These are phyloP conservation scores for Ecliptopera silaceata DNA, from an alignment of 2,888 invertebrate genomes.

Conservation along the genomic window DNA sequence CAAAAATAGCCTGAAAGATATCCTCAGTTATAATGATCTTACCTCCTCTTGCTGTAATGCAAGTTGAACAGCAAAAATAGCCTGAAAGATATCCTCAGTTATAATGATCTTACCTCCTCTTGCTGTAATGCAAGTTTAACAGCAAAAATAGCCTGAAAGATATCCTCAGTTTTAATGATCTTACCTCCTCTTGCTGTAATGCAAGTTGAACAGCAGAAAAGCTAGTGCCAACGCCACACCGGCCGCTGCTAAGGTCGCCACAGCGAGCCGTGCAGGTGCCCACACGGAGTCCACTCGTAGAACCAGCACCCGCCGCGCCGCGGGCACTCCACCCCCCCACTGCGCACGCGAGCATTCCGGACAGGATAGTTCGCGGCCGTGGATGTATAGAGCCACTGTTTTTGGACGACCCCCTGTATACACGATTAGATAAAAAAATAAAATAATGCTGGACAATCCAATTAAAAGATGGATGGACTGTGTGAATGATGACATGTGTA, in stretches of 20 bases:
- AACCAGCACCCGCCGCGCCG: slow-evolving; percentile 89
- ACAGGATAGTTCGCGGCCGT: slow-evolving; percentile 84
- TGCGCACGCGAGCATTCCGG: slow-evolving; percentile 87
- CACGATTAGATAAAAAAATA: too few relatives aligned
- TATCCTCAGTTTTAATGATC: background rate
- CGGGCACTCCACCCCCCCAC: slow-evolving; percentile 90
- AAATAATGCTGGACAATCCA: too few relatives aligned
- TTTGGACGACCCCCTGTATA: slow-evolving; percentile 85
- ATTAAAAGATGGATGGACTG: too few relatives aligned
- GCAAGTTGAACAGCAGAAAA: slow-evolving; percentile 92
- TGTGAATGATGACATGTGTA: too few relatives aligned
- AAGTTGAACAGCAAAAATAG: too few relatives aligned
- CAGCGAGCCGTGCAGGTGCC: slow-evolving; percentile 88
- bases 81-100: background rate
- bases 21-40: too few relatives aligned
- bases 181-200: slow-evolving; percentile 91
- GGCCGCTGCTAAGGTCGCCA: slow-evolving; percentile 87
- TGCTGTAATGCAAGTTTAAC: too few relatives aligned
- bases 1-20: too few relatives aligned
- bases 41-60: too few relatives aligned
- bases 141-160: too few relatives aligned
- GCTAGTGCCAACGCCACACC: slow-evolving; percentile 89
- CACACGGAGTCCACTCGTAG: slow-evolving; percentile 90
- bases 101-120: slow-evolving; percentile 82
- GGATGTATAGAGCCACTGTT: slow-evolving; percentile 89